Conservation (phyloP, 2,888 invertebrate species). For the Polietes domitor region DNA sequence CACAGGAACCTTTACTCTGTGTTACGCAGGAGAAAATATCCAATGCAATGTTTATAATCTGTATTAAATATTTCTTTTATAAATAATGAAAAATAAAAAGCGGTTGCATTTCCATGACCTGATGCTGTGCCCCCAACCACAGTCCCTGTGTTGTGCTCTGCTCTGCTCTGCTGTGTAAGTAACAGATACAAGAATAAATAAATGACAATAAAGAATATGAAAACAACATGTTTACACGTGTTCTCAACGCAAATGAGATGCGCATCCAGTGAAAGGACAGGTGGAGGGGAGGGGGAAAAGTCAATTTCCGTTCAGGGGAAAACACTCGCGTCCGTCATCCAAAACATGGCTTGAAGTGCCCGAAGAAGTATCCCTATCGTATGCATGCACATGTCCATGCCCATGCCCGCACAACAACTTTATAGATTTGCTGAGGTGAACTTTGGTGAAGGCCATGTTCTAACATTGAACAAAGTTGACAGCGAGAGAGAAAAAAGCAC, state of each 20-base stretch:
- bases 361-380: not conserved
- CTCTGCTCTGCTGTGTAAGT: not conserved
- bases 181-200: conserved; percentile 35
- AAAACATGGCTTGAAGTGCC: not conserved
- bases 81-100: too few relatives aligned
- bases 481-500: not conserved
- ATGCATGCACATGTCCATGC: not conserved
- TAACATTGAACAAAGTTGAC: conserved; percentile 57
- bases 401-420: conserved; percentile 2
- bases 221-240: conserved; percentile 52
- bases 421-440: conserved; percentile 52
- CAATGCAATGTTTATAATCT: too few relatives aligned
- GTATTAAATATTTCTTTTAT: too few relatives aligned
- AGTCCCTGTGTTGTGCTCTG: too few relatives aligned
- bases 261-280: not conserved
- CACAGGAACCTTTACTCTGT: too few relatives aligned
- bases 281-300: not conserved
- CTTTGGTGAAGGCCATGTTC: conserved; percentile 61
- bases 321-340: not conserved
- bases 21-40: too few relatives aligned
- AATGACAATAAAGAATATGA: conserved; percentile 57
- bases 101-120: too few relatives aligned
- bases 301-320: conserved; percentile 6
- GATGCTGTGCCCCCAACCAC: too few relatives aligned
- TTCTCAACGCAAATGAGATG: conserved; percentile 38